Percentiles rank a stretch among this genome's conserved stretches.
Conservation (phyloP, 2,113 vertebrate species). For the Cyprinus carpio region DNA sequence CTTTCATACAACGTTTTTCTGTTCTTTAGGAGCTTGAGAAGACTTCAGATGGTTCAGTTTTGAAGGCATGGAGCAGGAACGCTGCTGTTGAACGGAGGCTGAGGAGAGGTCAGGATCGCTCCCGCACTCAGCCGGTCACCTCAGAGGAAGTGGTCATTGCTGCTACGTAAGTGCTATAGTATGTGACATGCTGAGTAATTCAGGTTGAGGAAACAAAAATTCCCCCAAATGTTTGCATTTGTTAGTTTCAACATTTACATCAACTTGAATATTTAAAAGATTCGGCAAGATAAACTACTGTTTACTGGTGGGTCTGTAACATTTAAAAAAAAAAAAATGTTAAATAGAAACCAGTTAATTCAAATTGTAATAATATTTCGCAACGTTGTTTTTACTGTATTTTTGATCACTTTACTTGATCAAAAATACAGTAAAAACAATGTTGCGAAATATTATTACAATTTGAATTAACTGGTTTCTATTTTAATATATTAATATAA, state of each 20-base stretch:
- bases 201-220: neutral
- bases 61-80: slow-evolving; percentile 81
- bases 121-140: slow-evolving; percentile 92
- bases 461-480: neutral
- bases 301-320: neutral
- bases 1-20: neutral
- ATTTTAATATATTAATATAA: neutral
- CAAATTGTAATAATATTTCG: too few species aligned
- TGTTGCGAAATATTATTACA: neutral
- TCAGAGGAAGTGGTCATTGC: slow-evolving; percentile 94
- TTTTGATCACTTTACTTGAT: neutral
- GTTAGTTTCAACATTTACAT: neutral
- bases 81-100: slow-evolving; percentile 84
- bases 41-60: slow-evolving; percentile 77
- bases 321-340: too few species aligned
- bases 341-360: too few species aligned
- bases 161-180: slow-evolving; percentile 81
- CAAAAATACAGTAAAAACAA: neutral
- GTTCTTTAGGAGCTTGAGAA: slow-evolving; percentile 89
- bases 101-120: slow-evolving; percentile 88
- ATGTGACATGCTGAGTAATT: neutral
- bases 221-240: neutral
- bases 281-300: neutral
- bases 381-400: too few species aligned
- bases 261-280: neutral